Percentiles rank a stretch among this genome's conserved stretches.
Evolutionary conservation across 1,140 invertebrate genomes (phyloP).

Genomic region (Proales similis): DNA sequence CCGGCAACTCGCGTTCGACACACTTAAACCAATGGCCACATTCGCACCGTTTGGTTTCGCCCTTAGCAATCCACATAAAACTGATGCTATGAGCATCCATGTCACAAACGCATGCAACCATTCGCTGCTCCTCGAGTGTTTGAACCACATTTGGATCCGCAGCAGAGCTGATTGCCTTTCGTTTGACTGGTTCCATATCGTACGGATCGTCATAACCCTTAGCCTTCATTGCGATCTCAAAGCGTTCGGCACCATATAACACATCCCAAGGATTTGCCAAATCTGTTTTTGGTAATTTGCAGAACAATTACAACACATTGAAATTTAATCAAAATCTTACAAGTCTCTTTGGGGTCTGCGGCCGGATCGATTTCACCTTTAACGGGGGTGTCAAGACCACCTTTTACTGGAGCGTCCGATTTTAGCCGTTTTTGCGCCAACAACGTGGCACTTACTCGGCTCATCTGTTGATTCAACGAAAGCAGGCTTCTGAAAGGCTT

Average conservation of each 20-base stretch:
- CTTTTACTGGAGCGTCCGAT: not conserved
- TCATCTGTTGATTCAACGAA: too few relatives aligned
- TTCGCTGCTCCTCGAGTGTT: conserved; percentile 74
- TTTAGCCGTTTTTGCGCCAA: conserved; percentile 7
- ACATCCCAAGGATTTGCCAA: conserved; percentile 31
- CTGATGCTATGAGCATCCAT: conserved; percentile 76
- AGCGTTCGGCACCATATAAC: conserved; percentile 27
- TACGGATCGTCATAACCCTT: conserved; percentile 36
- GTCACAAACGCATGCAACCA: conserved; percentile 93
- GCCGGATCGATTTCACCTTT: conserved; percentile 10
- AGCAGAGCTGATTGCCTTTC: conserved; percentile 71
- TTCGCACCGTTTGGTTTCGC: conserved; percentile 76
- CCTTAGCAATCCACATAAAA: conserved; percentile 89
- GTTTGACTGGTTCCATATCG: conserved; percentile 49
- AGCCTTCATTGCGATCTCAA: conserved; percentile 37
- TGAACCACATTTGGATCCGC: conserved; percentile 78
- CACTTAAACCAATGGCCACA: conserved; percentile 95
- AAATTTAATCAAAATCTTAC: conserved; percentile 14
- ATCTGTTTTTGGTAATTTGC: not conserved
- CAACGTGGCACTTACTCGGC: conserved; percentile 11
- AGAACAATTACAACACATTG: not conserved
- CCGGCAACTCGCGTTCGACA: conserved; percentile 54
- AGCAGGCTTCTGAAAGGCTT: too few relatives aligned
- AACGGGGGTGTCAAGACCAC: conserved; percentile 8
- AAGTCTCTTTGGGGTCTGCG: conserved; percentile 37